A percentile compares a stretch with the other conserved stretches of the same genome.
Evolutionary conservation across 2,797 vertebrate genomes (phyloP).

Genomic region (Orientallactaga sibirica): DNA sequence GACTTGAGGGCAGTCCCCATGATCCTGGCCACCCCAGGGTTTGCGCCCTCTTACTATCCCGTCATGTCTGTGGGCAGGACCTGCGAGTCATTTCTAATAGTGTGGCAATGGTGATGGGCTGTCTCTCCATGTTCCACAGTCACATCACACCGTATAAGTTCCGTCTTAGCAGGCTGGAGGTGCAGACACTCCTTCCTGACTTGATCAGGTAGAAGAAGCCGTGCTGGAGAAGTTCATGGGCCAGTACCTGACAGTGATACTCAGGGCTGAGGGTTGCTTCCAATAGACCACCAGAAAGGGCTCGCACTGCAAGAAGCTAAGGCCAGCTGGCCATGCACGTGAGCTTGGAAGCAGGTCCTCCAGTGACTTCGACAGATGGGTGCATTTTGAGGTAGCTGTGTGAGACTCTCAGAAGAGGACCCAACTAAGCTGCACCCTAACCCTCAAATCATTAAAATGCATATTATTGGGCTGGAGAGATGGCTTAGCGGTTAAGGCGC

Average conservation of each 20-base stretch:
- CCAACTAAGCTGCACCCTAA: background rate
- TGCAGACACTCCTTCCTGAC: background rate
- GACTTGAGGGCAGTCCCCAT: background rate
- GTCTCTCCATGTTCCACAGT: background rate
- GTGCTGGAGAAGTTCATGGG: background rate
- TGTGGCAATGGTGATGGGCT: background rate
- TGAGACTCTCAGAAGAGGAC: background rate
- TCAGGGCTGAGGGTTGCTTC: background rate
- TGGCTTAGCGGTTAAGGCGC: too few species aligned
- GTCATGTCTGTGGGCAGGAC: background rate
- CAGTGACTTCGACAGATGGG: background rate
- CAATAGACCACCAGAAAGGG: background rate
- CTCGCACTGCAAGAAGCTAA: background rate
- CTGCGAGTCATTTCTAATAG: constrained; percentile 12
- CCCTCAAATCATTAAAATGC: background rate
- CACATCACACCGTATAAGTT: background rate
- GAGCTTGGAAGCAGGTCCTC: background rate
- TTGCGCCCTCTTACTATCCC: background rate
- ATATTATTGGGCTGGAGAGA: background rate
- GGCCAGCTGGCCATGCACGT: background rate
- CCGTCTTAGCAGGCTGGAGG: background rate
- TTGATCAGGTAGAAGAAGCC: background rate
- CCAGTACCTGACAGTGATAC: background rate
- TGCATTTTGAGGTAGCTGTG: background rate
- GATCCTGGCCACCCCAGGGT: background rate